Evolutionary conservation across 30 jellyfish, hydroid and myxozoan species (phyloP).

Genomic region (Haliclystus octoradiatus): DNA sequence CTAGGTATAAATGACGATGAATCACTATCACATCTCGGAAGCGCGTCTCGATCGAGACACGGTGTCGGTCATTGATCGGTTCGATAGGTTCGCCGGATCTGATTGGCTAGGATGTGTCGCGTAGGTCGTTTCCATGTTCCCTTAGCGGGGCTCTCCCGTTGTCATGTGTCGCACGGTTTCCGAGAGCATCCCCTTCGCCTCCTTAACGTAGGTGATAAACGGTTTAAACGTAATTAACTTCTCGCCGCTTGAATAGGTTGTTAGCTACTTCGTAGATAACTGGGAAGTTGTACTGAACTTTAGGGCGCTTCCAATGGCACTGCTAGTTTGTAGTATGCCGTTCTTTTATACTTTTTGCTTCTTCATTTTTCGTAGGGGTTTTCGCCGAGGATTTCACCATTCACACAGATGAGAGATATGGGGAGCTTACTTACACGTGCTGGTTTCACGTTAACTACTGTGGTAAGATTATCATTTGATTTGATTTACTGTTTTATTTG

Average conservation of each 20-base stretch:
- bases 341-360: not conserved
- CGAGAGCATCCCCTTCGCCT: slow-evolving; percentile 1
- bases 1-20: too few species aligned
- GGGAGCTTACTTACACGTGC: slow-evolving; percentile 82
- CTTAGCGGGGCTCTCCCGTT: slow-evolving; percentile 1
- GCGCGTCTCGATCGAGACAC: slow-evolving; percentile 5
- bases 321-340: not conserved
- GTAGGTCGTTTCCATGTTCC: not conserved
- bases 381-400: slow-evolving; percentile 97
- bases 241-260: slow-evolving; percentile 1
- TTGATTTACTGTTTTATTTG: too few species aligned
- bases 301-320: slow-evolving; percentile 3
- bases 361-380: slow-evolving; percentile 57
- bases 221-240: not conserved
- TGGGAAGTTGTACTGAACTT: not conserved
- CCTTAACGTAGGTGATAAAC: slow-evolving; percentile 1
- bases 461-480: too few species aligned
- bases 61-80: slow-evolving; percentile 3
- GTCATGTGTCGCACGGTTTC: not conserved
- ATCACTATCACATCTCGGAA: too few species aligned
- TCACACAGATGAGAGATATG: slow-evolving; percentile 92
- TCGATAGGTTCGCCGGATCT: slow-evolving; percentile 1
- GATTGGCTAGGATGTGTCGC: not conserved
- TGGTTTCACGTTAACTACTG: slow-evolving; percentile 80
- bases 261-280: not conserved